These are phyloP conservation scores for Dynastes hyllus DNA, from an alignment of 2,888 invertebrate genomes.

Conservation along the genomic window DNA sequence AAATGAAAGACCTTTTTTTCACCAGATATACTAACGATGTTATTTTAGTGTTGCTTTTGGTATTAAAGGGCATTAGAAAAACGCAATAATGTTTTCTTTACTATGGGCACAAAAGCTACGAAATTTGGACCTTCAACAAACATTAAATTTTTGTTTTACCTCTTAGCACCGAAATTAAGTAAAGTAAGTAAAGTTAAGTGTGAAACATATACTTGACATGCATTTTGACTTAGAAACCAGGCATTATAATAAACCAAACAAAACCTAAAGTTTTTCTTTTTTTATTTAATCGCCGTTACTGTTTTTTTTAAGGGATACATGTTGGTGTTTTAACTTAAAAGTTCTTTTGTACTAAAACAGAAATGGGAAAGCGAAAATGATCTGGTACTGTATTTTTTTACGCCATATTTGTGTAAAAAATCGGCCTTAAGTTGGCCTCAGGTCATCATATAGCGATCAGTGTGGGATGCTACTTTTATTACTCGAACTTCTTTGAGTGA, in stretches of 20 bases:
- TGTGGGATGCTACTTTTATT: no score
- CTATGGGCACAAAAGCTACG: conserved; percentile 70
- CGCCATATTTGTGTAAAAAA: no score
- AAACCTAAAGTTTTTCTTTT: no score
- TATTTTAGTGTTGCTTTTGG: conserved; percentile 72
- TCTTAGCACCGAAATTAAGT: conserved; percentile 18
- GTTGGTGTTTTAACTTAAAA: no score
- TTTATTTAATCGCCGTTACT: background rate
- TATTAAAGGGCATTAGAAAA: conserved; percentile 70
- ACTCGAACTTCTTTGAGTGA: no score
- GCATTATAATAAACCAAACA: background rate
- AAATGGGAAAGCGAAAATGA: no score
- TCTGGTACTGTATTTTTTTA: no score
- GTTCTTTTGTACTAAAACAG: no score
- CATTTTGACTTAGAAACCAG: background rate
- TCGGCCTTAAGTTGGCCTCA: no score
- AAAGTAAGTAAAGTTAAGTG: conserved; percentile 17
- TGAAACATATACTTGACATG: background rate
- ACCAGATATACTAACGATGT: conserved; percentile 72
- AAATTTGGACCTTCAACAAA: background rate
- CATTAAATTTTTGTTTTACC: conserved; percentile 21
- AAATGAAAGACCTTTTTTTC: conserved; percentile 71
- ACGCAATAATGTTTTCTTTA: conserved; percentile 72
- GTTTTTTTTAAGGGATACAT: no score
- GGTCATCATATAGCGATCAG: no score